Conservation (phyloP, 1,140 invertebrate species). For the Drosophila teissieri region DNA sequence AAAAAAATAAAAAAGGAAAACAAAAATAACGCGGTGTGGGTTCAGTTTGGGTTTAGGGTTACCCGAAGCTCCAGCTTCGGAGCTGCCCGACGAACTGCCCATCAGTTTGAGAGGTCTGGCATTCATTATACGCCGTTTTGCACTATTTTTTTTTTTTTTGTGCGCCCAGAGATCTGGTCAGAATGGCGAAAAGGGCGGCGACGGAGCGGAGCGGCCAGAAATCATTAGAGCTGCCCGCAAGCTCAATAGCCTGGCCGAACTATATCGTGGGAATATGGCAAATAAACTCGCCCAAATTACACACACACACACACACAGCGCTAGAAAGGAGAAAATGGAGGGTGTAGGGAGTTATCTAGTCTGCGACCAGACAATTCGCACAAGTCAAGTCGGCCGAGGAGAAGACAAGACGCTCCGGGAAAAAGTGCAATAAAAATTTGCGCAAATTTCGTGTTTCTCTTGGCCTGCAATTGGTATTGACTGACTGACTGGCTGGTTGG, state of each 20-base stretch:
- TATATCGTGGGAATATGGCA: constrained; percentile 82
- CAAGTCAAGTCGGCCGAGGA: constrained; percentile 25
- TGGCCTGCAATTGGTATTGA: constrained; percentile 82
- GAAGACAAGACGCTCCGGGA: constrained; percentile 69
- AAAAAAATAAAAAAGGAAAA: too few species aligned
- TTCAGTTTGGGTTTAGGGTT: constrained; percentile 62
- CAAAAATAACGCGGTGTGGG: constrained; percentile 54
- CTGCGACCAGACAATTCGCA: constrained; percentile 61
- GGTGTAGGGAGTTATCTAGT: constrained; percentile 19
- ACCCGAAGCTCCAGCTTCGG: constrained; percentile 35
- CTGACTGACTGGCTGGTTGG: constrained; percentile 26
- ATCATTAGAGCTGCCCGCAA: constrained; percentile 79
- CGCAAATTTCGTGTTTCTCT: constrained; percentile 81
- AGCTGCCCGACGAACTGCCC: constrained; percentile 24
- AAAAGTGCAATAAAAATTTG: constrained; percentile 83
- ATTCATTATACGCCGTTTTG: constrained; percentile 80
- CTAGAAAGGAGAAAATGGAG: constrained; percentile 19
- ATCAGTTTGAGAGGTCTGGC: constrained; percentile 65
- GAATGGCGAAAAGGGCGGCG: constrained; percentile 25
- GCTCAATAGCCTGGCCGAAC: constrained; percentile 65
- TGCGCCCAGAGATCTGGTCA: constrained; percentile 35
- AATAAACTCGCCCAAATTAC: constrained; percentile 80
- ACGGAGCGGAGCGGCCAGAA: constrained; percentile 47
- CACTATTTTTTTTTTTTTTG: constrained; percentile 64
- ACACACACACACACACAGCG: constrained; percentile 41